Conservation (phyloP, 2,888 invertebrate genomes). For the Adineta ricciae region DNA sequence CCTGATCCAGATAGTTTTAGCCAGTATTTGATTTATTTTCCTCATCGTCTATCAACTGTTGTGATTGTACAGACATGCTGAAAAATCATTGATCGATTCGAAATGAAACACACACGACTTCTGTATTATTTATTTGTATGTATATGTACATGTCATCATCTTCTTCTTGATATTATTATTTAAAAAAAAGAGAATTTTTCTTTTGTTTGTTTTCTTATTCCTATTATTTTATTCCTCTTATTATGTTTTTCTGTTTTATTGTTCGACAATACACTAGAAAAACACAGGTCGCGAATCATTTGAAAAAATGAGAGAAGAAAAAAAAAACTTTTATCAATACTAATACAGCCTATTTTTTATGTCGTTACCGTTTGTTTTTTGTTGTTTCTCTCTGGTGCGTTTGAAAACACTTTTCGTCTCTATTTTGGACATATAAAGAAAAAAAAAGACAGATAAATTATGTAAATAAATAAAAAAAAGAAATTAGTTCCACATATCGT, state of each 20-base stretch:
- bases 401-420: not conserved
- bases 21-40: not conserved
- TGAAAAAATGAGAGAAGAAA: not conserved
- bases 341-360: conserved; percentile 6
- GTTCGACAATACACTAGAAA: not conserved
- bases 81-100: not conserved
- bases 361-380: conserved; percentile 4
- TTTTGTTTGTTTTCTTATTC: too few species aligned
- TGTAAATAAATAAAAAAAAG: not conserved
- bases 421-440: not conserved
- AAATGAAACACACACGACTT: not conserved
- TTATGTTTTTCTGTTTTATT: not conserved
- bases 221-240: too few species aligned
- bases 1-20: not conserved
- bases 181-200: too few species aligned
- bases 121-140: not conserved
- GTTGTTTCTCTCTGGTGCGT: conserved; percentile 15
- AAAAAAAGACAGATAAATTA: conserved; percentile 1
- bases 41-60: not conserved
- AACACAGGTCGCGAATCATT: not conserved
- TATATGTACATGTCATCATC: not conserved
- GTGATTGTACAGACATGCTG: not conserved
- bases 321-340: not conserved
- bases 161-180: not conserved
- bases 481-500: not conserved